A percentile compares a stretch with the other conserved stretches of the same genome.
These are phyloP conservation scores for Eupsilia transversa DNA, from an alignment of 2,888 invertebrate species.

Conservation along the genomic window DNA sequence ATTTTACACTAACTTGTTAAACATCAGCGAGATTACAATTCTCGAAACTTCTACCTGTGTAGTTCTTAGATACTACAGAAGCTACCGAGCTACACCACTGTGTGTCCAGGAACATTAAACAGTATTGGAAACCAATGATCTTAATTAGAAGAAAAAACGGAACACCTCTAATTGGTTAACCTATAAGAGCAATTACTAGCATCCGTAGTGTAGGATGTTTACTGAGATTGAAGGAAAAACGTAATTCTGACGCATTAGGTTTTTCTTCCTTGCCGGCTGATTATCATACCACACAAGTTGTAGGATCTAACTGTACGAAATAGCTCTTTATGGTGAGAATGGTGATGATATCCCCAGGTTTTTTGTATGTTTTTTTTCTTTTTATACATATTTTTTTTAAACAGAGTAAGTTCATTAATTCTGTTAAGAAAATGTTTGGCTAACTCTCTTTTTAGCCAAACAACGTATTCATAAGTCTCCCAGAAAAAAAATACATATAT, in stretches of 20 bases:
- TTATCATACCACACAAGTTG: constrained; percentile 58
- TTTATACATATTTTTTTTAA: too few relatives aligned
- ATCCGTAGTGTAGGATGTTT: constrained; percentile 42
- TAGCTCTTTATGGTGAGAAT: neutral
- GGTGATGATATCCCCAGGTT: neutral
- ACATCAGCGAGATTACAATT: constrained; percentile 4
- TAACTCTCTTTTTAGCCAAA: neutral
- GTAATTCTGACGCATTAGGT: constrained; percentile 42
- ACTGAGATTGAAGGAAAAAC: constrained; percentile 57
- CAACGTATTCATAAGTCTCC: neutral
- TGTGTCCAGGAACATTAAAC: constrained; percentile 44
- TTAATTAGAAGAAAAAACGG: constrained; percentile 62
- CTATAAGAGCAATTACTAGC: constrained; percentile 60
- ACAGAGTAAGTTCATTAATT: neutral
- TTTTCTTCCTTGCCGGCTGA: constrained; percentile 45
- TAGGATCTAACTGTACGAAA: constrained; percentile 28
- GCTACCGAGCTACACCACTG: constrained; percentile 10
- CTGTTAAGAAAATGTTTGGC: neutral
- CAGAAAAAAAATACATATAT: neutral
- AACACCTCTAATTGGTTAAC: constrained; percentile 55
- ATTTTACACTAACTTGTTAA: neutral
- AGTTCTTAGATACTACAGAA: constrained; percentile 15
- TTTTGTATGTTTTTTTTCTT: neutral
- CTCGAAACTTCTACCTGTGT: neutral
- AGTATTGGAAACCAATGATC: constrained; percentile 53